Base-by-base conservation (phyloP, 2,888 invertebrate species). In the Patella pellucida region DNA sequence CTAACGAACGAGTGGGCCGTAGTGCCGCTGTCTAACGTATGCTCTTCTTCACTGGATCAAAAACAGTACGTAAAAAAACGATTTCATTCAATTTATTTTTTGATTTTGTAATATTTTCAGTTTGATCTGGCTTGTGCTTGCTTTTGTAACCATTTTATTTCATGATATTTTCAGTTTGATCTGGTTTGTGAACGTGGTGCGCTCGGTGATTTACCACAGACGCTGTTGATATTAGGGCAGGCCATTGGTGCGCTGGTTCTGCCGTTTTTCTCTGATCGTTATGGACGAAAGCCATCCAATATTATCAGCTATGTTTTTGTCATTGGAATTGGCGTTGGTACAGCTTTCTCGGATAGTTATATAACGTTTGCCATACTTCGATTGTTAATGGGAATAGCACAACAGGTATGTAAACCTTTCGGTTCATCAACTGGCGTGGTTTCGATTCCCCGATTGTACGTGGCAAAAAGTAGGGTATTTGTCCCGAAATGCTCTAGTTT, bases 211-310 rank as follows among this genome's bases (percentile, higher is more conserved):
- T 62, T 72, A 16, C 62, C 62, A 51, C 72, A 72, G 62, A 67
- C 72, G 12, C n/a, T 72, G 54, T 15, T 72, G 50, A 72, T 72
- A 16, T 50, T 31, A 19, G 72, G 72, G 11, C 72, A 72, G 9
- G 72, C 62, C 11, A 16, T 72, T 3, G 72, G 72, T 72, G 72
- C 72, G 12, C 50, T 62, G 5, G 19, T 50, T n/a, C 67, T 72
- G 23, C 72, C 72, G 11, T 62, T 56, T 50, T 72, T 72, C 67
- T 72, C 72, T 11, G 72, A 72, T 23, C 56, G 72, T 12, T 72
- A 62, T 67, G 72, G 72, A 16, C 56, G 72, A 19, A 56, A 67
- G 7, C 72, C 72, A n/a, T 14, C 23, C 16, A 56, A 72, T 9
- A 23, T 72, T 4, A 3, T 72, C 2, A 62, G 62, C 50, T 62